These are phyloP conservation scores for Drosophila siamana DNA, from an alignment of 2,888 invertebrate genomes.

Conservation along the genomic window DNA sequence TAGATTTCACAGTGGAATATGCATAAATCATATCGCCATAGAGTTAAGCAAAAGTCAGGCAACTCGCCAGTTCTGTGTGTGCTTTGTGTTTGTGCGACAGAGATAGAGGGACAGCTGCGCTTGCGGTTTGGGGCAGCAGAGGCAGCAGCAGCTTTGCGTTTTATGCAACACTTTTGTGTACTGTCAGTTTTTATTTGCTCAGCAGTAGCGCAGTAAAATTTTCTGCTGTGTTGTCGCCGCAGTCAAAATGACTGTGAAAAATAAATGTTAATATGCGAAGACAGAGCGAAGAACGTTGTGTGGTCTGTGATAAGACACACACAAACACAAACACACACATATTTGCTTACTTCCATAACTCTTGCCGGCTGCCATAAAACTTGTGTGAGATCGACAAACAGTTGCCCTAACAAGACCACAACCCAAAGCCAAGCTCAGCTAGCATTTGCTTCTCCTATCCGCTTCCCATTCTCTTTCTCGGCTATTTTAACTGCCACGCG, in stretches of 20 bases:
- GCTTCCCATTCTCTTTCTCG: background rate
- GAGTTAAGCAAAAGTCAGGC: constrained; percentile 74
- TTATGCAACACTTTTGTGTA: constrained; percentile 51
- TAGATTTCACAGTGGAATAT: constrained; percentile 73
- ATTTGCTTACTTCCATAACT: constrained; percentile 25
- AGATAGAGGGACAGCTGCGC: constrained; percentile 49
- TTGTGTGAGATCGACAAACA: constrained; percentile 37
- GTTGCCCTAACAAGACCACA: constrained; percentile 38
- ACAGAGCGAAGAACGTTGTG: constrained; percentile 43
- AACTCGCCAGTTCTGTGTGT: constrained; percentile 59
- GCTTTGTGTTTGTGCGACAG: background rate
- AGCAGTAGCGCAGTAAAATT: constrained; percentile 57
- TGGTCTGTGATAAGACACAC: constrained; percentile 49
- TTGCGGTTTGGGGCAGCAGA: constrained; percentile 62
- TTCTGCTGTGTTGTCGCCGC: constrained; percentile 73
- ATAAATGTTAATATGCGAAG: constrained; percentile 79
- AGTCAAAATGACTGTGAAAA: constrained; percentile 74
- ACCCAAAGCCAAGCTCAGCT: constrained; percentile 29
- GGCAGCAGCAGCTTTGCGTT: constrained; percentile 29
- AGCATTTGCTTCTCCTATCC: background rate
- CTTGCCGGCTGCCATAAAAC: constrained; percentile 39
- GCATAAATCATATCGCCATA: constrained; percentile 71
- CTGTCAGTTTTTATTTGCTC: constrained; percentile 68
- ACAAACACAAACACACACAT: constrained; percentile 19
- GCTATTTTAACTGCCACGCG: constrained; percentile 11